Evolutionary conservation across 2,888 invertebrate genomes (phyloP), one percentile per base, ranked within the genome.

Genomic region (Octodonta nipae): DNA sequence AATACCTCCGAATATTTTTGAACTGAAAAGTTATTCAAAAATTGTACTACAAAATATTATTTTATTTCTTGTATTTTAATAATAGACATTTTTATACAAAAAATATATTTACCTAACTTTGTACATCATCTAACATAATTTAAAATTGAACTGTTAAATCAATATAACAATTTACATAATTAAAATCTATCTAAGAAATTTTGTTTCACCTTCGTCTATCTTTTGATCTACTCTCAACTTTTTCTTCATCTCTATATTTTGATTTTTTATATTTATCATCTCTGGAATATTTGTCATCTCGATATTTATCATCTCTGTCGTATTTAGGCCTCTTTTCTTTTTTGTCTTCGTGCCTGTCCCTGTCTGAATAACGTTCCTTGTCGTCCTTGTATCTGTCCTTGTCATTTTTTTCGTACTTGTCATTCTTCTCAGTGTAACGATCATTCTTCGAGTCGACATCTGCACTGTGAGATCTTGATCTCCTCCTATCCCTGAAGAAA

Each of bases 351-450:
- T 53, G 14, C 42, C 45, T 13, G 15, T 51, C 51, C 37, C 51
- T 45, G 28, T 41, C 39, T 5, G 40, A 28, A 20, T 43, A 42
- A 16, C 42, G 34, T 7, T 54, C 51, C 29, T 46, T 46, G 8
- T 47, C 47, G 16, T 55, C 52, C 34, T 45, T 49, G 33, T 49
- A 44, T 28, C 61, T 49, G 34, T 52, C 49, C 28, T 46, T 50
- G 14, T 47, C 45, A 22, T 50, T 46, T 22, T 40, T 36, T 13
- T 46, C 44, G 28, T 54, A 51, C 31, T 52, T 55, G 26, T 63
- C 62, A 37, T 59, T 62, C 17, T 61, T 50, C 36, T 61, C 60
- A 16, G 60, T 60, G 34, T 61, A 60, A 3, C 59, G 46, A 30
- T 60, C 59, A 35, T 58, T 57, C 39, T 56, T 57, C 5, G 42